These are phyloP conservation scores for Lytechinus variegatus DNA, from an alignment of 35 echinoderm and acorn worm genomes.

Conservation along the genomic window DNA sequence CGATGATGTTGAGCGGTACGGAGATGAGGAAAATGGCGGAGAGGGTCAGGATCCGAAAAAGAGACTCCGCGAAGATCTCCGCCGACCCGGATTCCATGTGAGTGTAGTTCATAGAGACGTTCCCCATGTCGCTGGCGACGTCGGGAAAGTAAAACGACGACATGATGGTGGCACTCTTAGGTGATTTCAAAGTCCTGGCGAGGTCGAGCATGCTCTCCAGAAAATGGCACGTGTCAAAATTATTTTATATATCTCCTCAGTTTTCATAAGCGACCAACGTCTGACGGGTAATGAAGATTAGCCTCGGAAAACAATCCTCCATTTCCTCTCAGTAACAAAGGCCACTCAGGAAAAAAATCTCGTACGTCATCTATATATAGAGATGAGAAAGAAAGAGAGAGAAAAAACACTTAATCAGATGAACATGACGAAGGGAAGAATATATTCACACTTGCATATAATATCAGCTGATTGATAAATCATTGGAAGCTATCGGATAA, in stretches of 20 bases:
- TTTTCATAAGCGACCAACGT: neutral
- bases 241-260: neutral
- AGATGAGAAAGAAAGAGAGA: neutral
- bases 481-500: too few species aligned
- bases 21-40: conserved; percentile 47
- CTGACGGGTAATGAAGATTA: too few species aligned
- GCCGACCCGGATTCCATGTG: conserved; percentile 3
- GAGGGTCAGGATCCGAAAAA: conserved; percentile 22
- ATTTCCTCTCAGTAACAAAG: neutral
- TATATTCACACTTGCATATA: too few species aligned
- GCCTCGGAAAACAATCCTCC: too few species aligned
- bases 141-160: conserved; percentile 34
- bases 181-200: neutral
- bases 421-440: too few species aligned
- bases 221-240: neutral
- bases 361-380: neutral
- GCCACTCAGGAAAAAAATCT: neutral
- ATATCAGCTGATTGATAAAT: too few species aligned
- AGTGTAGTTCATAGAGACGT: neutral
- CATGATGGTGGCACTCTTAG: conserved; percentile 15
- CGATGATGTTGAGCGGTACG: conserved; percentile 55
- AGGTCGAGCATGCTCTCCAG: conserved; percentile 22
- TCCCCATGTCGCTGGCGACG: neutral
- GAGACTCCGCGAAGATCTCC: conserved; percentile 21
- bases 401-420: too few species aligned